Evolutionary conservation across 2,888 invertebrate species (phyloP), one percentile per base, ranked within the genome.

Genomic region (Harpalus rufipes): DNA sequence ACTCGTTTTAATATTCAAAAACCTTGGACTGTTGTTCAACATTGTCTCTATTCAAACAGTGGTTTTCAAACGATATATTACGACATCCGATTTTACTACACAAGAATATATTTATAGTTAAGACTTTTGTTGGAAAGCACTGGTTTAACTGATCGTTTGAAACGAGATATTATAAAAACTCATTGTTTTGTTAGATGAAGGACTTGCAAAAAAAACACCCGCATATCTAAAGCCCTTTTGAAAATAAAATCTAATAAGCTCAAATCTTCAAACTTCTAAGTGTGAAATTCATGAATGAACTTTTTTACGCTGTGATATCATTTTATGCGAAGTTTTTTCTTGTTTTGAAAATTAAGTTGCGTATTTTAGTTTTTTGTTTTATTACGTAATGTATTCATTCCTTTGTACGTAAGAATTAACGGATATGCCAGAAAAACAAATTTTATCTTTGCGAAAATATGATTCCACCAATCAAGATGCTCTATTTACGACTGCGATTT

Each of bases 341-440:
- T 74, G 72, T 74, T 74, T 74, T 74, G 41, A 74, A 74, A 74
- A 16, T 41, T 41, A 8, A 25, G 56, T 59, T 59, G 59, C 59
- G 59, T 59, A 59, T 59, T 59, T 59, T 16, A 56, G 56, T 21
- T 74, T 74, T 74, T 74, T 74, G 72, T 44, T 18, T 44, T 44
- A 14, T 74, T 74, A 16, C 72, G 44, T 74, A 74, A 74, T 44
- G 41, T 41, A 39, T 65, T 65, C 18, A n/a, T 68, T 39, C 16
- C 3, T 68, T 68, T 32, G 3, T 32, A 32, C 32, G 32, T 32
- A 14, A 63, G 21, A 63, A 63, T 51, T 8, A 63, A 63, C 63
- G 63, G 63, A 63, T 63, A 59, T 18, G 32, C 5, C 5, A 32
- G 32, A 32, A 32, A 61, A 61, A 65, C 21, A 12, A 65, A 65